Evolutionary conservation across 2,888 invertebrate species (phyloP), one percentile per base, ranked within the genome.

Genomic region (Erannis defoliaria): DNA sequence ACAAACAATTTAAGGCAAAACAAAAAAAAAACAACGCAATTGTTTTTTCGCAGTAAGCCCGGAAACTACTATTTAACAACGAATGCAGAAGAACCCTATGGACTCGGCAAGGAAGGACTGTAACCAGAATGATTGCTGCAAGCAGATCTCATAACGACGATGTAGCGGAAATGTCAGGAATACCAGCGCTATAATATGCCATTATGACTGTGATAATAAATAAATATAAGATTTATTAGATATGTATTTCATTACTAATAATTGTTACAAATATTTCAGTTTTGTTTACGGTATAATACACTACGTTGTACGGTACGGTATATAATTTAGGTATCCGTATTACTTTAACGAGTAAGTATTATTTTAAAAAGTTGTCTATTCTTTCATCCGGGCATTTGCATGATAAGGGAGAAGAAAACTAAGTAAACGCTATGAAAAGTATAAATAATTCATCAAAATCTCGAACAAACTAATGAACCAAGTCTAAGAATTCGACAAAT

Each of bases 21-120:
- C n/a, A n/a, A n/a, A 33, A 35, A 35, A n/a, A 5, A n/a, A 33
- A 12, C 40, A n/a, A n/a, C n/a, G n/a, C n/a, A n/a, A n/a, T 59
- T 55, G 23, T 46, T 49, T 21, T 40, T 66, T 81, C 80, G 58
- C 78, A 88, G 87, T 5, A 37, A 72, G 42, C 82, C 82, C 12
- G 91, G 91, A 26, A 84, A 88, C 72, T 91, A 91, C 70, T 91
- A 77, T 63, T 81, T 91, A 18, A 68, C 73, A 42, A 91, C 91
- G 21, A 74, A 75, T 14, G 75, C 73, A 1, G 62, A 71, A 55
- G 70, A 85, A 54, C 90, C 90, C 1, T 87, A 79, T 65, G 91
- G 90, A 58, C 81, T 87, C 1, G 85, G 85, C 1, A 72, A 70
- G 67, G 73, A 82, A 21, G 91, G 91, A 55, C 69, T 90, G 50